Base-by-base conservation (phyloP, 2,113 vertebrate genomes). In the Monopterus albus region DNA sequence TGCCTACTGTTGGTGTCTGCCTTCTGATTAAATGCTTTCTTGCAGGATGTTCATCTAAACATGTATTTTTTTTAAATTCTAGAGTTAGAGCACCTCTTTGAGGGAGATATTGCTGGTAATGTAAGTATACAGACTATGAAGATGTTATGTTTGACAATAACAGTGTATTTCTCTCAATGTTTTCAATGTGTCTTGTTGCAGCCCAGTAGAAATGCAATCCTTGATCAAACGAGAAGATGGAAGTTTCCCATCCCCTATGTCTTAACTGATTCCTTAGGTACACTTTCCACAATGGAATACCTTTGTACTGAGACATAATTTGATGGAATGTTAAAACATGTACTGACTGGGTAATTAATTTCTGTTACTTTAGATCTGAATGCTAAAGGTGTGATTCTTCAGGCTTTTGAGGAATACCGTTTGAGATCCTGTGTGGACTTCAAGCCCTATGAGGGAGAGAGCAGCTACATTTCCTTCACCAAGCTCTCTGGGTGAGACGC, bases 361-460 rank as follows among this genome's bases (percentile, higher is more conserved):
- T 70, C 3, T 17, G 3, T 38, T 65, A 20, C 72, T 75, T 29
- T 31, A 92, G 91, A 92, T 1, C 72, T 93, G 64, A 93, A 93
- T 64, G 96, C 96, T 20, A 98, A 98, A 91, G 96, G 79, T 42
- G 94, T 95, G 8, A 98, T 98, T 78, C 95, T 96, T 18, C 93
- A 95, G 79, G 88, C 94, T 0, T 94, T 98, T 87, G 96, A 98
- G 86, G 95, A 95, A 89, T 98, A 95, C 64, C 95, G 95, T 45
- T 87, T 98, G 17, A 96, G 94, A 82, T 96, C 97, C n/a, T 98
- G 96, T 18, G 50, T 98, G 56, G 95, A 98, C 81, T 98, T 98
- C 83, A 97, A 98, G 75, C 96, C 95, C 1, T 97, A 98, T 7
- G 94, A 95, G 82, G 96, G 96, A 74, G 96, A 98, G 35, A 71